These are phyloP conservation scores for Macrobrachium rosenbergii DNA, from an alignment of 1,140 invertebrate genomes.

Conservation along the genomic window DNA sequence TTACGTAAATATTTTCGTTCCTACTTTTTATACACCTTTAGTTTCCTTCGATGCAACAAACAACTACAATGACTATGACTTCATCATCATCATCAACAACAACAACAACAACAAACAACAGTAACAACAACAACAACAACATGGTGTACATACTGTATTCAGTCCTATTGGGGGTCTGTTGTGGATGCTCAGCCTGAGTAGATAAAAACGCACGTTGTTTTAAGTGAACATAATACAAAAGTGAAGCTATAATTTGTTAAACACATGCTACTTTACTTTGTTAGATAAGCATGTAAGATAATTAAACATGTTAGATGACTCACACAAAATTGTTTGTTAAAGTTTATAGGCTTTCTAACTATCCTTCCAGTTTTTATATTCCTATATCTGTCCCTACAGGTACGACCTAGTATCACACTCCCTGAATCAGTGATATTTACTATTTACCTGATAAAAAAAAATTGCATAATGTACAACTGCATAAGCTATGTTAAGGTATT, in stretches of 20 bases:
- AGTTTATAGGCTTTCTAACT: conserved; percentile 41
- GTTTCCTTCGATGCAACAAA: too few relatives aligned
- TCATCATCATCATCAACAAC: not conserved
- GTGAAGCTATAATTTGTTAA: conserved; percentile 44
- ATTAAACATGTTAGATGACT: conserved; percentile 44
- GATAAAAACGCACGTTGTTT: conserved; percentile 54
- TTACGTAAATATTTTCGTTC: too few relatives aligned
- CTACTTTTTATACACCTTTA: too few relatives aligned
- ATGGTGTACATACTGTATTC: not conserved
- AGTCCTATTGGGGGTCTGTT: conserved; percentile 21
- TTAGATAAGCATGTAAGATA: conserved; percentile 53
- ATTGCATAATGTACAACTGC: conserved; percentile 58
- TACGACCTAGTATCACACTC: conserved; percentile 28
- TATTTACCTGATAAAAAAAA: conserved; percentile 43
- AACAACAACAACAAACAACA: not conserved
- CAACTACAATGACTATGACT: too few relatives aligned
- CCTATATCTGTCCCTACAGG: conserved; percentile 40
- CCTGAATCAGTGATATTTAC: conserved; percentile 44
- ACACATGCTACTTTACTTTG: conserved; percentile 49
- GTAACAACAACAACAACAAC: not conserved
- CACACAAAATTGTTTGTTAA: conserved; percentile 49
- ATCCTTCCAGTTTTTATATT: conserved; percentile 54
- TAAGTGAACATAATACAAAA: conserved; percentile 44
- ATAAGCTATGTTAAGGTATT: conserved; percentile 43
- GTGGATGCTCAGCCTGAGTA: conserved; percentile 50